Evolutionary conservation across 30 jellyfish, hydroid and myxozoan genomes (phyloP), one percentile per base, ranked within the genome.

Genomic region (Euphysa ruthae): DNA sequence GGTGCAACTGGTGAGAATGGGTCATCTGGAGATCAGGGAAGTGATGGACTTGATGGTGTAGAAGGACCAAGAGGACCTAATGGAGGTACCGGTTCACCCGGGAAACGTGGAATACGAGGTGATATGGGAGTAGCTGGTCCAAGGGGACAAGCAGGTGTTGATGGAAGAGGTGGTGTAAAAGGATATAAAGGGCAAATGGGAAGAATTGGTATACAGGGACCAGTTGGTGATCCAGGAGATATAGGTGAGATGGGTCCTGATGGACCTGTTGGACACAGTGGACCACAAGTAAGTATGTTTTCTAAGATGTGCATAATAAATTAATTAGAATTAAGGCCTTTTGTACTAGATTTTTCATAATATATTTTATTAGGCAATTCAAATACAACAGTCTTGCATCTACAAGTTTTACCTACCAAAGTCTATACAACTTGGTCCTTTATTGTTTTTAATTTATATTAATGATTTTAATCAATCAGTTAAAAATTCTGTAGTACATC

Each of bases 141-240:
- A 20, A 44, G 74, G 43, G 98, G 98, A 38, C 43, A 55, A 6
- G 63, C 80, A 30, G 98, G 98, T 33, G 91, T 22, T 8, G 64
- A 30, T 8, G 80, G 80, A 0, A 90, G 35, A 64, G 70, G 55
- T 77, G 88, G 74, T 35, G 44, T 18, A 34, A 43, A 19, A n/a
- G 98, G 98, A 33, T 70, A 30, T 15, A 90, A 90, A 70, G 98
- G 98, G 32, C 65, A 68, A 81, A 68, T 69, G 71, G 98, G 98
- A 3, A 61, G 76, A 50, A 57, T 54, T 43, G 98, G 98, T 0
- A 86, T 76, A n/a, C 83, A 63, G 43, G 98, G 98, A 21, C 98
- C 98, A 18, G 82, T 94, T 33, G 98, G 98, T 68, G 80, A 68
- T 27, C 27, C 71, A 16, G 96, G 96, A 28, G 94, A 78, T 51